Base-by-base conservation (phyloP, 2,797 vertebrate genomes). In the Sebastes taczanowskii region DNA sequence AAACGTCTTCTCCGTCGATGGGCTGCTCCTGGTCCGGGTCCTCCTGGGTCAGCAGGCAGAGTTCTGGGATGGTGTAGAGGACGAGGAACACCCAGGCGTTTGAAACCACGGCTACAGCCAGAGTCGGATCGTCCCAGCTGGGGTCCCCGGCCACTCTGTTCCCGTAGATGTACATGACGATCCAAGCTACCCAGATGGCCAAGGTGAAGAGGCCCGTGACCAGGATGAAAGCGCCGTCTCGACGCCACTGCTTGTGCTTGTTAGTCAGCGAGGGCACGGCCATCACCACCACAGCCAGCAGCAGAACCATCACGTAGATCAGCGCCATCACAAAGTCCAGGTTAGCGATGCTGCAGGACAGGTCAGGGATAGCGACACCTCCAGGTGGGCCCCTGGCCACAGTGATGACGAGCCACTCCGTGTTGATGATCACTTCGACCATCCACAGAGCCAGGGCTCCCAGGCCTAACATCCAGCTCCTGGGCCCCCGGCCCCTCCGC, bases 351-450 rank as follows among this genome's bases (percentile, higher is more conserved):
- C 2, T 72, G 63, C 97, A 98, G n/a, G 96, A 93, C 32, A 76
- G 29, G 30, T 92, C 80, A 0, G 85, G 16, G n/a, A 3, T 2
- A 1, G 0, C 2, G 3, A 6, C 6, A 8, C 8, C 27, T 0
- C 2, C 11, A 1, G 1, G 22, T 0, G 81, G 83, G 1, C 1
- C 91, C 53, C 95, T 92, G 0, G 88, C 95, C 75, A 96, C 87
- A 0, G 97, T 98, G 89, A 98, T 94, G 85, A 97, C 87, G 8
- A 99, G 95, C 98, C 98, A 99, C 93, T 99, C 98, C 0, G 96
- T 83, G 61, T 98, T 99, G 92, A 99, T 97, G 92, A 99, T 97
- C 56, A 97, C 96, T 84, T 99, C 97, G 5, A 99, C 97, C 1
- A 96, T 89, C 91, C 95, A 91, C 2, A 99, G 95, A 23, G 94